Percentiles rank a stretch among this genome's conserved stretches.
These are phyloP conservation scores for Myotis davidii DNA, from an alignment of 2,113 vertebrate species.

Conservation along the genomic window DNA sequence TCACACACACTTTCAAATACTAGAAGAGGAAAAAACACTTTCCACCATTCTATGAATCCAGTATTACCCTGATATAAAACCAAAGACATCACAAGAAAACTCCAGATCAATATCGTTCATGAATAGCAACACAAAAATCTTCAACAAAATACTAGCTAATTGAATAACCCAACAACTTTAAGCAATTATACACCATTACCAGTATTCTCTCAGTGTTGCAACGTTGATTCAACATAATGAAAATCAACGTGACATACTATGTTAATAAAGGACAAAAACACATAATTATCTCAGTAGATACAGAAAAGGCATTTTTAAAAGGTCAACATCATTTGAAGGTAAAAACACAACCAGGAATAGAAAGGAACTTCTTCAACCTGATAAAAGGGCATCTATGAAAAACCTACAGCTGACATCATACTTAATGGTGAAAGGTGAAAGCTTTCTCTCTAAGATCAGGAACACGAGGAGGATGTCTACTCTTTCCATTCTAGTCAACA, in stretches of 20 bases:
- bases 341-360: background rate
- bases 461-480: background rate
- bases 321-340: background rate
- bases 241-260: background rate
- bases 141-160: background rate
- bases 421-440: background rate
- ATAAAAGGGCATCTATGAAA: background rate
- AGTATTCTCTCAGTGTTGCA: background rate
- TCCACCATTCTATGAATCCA: background rate
- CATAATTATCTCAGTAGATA: background rate
- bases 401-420: background rate
- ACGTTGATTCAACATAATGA: background rate
- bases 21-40: background rate
- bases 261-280: background rate
- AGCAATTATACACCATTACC: background rate
- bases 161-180: background rate
- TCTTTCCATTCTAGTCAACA: background rate
- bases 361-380: background rate
- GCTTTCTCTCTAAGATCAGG: background rate
- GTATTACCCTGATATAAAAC: background rate
- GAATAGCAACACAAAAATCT: background rate
- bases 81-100: background rate
- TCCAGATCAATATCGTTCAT: background rate
- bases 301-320: background rate
- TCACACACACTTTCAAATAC: background rate